phyloP scores from a whole-genome alignment of 2,797 vertebrate species.

The Poecilia gillii region DNA sequence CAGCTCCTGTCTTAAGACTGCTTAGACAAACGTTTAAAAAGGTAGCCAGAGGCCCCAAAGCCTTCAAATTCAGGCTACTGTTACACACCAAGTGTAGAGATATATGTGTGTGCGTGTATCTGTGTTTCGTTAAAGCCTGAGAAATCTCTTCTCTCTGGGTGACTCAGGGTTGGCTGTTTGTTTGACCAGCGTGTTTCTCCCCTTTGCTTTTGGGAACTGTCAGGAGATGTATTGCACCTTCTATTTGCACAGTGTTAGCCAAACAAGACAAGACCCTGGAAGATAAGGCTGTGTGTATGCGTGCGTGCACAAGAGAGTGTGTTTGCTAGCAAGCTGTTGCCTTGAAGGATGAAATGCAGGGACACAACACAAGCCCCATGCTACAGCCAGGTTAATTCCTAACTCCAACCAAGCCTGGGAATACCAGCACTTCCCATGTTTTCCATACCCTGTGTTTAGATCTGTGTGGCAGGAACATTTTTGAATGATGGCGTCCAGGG shows the following conservation, averaged over 20 bases:
- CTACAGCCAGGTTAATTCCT: conserved; percentile 77
- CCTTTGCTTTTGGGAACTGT: conserved; percentile 80
- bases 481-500: conserved; percentile 14
- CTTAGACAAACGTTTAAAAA: conserved; percentile 77
- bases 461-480: conserved; percentile 13
- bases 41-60: conserved; percentile 68
- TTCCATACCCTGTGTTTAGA: conserved; percentile 8
- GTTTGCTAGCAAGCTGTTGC: conserved; percentile 62
- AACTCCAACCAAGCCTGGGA: conserved; percentile 73
- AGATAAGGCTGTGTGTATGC: conserved; percentile 70
- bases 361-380: conserved; percentile 63
- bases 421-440: conserved; percentile 68
- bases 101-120: conserved; percentile 18
- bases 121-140: conserved; percentile 72
- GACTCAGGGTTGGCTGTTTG: conserved; percentile 78
- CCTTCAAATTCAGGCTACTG: conserved; percentile 68
- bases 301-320: conserved; percentile 46
- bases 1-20: conserved; percentile 75
- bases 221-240: conserved; percentile 83
- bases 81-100: conserved; percentile 45
- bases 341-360: conserved; percentile 81
- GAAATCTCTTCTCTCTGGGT: conserved; percentile 73
- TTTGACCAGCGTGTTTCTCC: conserved; percentile 75
- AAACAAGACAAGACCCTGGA: conserved; percentile 81
- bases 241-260: conserved; percentile 78